Percentiles rank a stretch among this genome's conserved stretches.
These are phyloP conservation scores for Calcarius lapponicus DNA, from an alignment of 2,797 vertebrate genomes.

Conservation along the genomic window DNA sequence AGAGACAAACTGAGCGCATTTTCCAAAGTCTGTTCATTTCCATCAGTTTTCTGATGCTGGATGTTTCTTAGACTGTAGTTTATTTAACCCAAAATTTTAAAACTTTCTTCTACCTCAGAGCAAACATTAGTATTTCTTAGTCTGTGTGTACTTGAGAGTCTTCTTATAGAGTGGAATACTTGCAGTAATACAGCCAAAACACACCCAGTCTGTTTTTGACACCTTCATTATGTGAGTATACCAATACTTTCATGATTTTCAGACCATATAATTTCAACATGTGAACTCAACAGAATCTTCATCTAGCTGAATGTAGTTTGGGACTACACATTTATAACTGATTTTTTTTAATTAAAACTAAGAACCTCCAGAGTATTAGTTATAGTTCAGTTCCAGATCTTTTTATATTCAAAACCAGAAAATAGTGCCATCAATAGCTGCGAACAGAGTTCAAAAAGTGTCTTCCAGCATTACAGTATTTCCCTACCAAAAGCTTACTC, in stretches of 20 bases:
- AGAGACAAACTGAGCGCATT: neutral
- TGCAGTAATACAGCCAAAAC: neutral
- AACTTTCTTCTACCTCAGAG: neutral
- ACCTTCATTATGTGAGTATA: neutral
- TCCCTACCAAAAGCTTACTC: neutral
- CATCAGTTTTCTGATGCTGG: neutral
- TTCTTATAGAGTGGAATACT: neutral
- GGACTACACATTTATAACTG: neutral
- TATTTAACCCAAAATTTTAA: neutral
- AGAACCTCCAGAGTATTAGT: neutral
- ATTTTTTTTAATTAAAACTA: neutral
- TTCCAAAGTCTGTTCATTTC: neutral
- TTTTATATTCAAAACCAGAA: slow-evolving; percentile 57
- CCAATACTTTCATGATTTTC: neutral
- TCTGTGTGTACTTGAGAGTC: neutral
- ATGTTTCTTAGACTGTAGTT: neutral
- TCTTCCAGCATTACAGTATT: neutral
- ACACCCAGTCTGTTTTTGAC: neutral
- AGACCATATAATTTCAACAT: neutral
- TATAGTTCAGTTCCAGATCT: slow-evolving; percentile 19
- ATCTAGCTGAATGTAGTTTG: neutral
- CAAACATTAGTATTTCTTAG: neutral
- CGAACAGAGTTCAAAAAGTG: neutral
- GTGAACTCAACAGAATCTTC: neutral
- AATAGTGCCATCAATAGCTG: neutral